Conservation (phyloP, 2,888 invertebrate species). For the Drosophila emarginata region DNA sequence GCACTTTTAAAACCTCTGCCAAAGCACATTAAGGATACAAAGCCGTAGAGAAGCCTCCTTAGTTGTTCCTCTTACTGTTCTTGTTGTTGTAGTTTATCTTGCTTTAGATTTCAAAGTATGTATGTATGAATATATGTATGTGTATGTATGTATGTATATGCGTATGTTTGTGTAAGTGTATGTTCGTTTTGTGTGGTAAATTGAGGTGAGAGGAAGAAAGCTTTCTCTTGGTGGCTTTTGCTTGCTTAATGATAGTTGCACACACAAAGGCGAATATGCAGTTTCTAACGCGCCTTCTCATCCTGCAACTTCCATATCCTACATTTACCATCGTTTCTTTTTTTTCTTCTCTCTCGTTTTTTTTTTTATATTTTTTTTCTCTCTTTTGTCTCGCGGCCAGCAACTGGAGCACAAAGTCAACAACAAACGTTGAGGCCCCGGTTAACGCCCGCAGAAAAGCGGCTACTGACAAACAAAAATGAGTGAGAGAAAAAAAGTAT, state of each 20-base stretch:
- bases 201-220: constrained; percentile 37
- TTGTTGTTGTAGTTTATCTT: constrained; percentile 48
- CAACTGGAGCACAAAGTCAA: constrained; percentile 75
- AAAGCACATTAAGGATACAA: constrained; percentile 69
- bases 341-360: background rate
- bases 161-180: constrained; percentile 36
- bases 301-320: constrained; percentile 9
- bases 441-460: constrained; percentile 71
- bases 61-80: constrained; percentile 22
- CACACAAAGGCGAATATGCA: constrained; percentile 66
- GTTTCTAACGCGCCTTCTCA: constrained; percentile 36
- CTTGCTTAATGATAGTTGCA: constrained; percentile 70
- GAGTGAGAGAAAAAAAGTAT: constrained; percentile 1
- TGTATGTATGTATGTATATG: constrained; percentile 10
- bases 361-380: constrained; percentile 10
- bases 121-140: background rate
- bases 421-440: constrained; percentile 61
- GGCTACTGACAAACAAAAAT: constrained; percentile 29
- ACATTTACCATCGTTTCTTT: constrained; percentile 11
- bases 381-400: constrained; percentile 28
- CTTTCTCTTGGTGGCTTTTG: constrained; percentile 52
- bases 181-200: constrained; percentile 41
- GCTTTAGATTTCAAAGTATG: constrained; percentile 25
- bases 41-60: constrained; percentile 26
- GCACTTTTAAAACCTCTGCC: constrained; percentile 53